These are phyloP conservation scores for Tribolium castaneum DNA, from an alignment of 1,140 invertebrate genomes.

Conservation along the genomic window DNA sequence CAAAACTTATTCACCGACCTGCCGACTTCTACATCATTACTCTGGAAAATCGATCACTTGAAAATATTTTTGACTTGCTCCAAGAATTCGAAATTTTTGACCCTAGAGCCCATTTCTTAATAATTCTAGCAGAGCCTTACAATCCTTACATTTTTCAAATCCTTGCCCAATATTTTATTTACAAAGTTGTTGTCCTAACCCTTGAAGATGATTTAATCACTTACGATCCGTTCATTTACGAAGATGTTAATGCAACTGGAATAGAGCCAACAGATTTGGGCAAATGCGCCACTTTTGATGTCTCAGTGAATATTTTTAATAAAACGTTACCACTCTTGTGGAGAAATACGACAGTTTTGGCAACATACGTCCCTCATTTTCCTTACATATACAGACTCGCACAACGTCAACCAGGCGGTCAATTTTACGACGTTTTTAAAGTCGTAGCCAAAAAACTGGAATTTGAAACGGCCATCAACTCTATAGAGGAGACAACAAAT, in stretches of 20 bases:
- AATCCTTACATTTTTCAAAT: neutral
- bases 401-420: neutral
- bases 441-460: neutral
- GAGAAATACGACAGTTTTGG: conserved; percentile 1
- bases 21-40: neutral
- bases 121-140: neutral
- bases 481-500: no score
- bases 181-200: neutral
- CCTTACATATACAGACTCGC: no score
- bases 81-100: neutral
- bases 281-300: neutral
- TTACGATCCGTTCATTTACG: neutral
- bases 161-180: neutral
- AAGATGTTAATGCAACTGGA: neutral
- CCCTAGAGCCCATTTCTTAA: neutral
- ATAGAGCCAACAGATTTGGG: neutral
- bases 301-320: neutral
- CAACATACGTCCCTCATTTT: neutral
- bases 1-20: neutral
- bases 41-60: neutral
- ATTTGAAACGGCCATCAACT: neutral
- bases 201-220: neutral
- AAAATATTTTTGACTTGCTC: neutral
- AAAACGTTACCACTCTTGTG: neutral
- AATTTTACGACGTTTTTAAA: neutral